These are phyloP conservation scores for Pterostichus niger DNA, from an alignment of 2,888 invertebrate genomes.

Conservation along the genomic window DNA sequence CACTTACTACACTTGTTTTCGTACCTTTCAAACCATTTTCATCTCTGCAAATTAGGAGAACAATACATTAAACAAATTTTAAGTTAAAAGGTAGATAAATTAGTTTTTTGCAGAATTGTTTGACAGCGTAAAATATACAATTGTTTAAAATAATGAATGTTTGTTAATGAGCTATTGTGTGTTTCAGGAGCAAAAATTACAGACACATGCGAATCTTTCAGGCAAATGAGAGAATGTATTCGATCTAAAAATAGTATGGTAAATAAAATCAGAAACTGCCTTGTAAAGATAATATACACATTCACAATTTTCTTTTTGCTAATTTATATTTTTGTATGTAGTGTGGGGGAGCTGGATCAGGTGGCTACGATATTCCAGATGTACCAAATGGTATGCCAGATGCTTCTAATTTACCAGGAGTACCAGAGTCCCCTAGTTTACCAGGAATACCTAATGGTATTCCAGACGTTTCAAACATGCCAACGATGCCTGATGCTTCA, in stretches of 20 bases:
- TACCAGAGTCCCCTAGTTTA: neutral
- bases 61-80: no score
- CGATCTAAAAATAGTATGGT: conserved; percentile 36
- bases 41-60: no score
- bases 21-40: no score
- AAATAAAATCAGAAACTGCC: conserved; percentile 41
- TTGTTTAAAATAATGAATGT: no score
- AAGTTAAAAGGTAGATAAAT: no score
- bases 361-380: neutral
- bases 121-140: no score
- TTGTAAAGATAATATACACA: neutral
- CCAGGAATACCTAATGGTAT: neutral
- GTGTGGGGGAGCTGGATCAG: conserved; percentile 2
- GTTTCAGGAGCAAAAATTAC: conserved; percentile 28
- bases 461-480: neutral
- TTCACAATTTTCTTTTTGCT: neutral
- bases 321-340: neutral
- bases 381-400: conserved; percentile 19
- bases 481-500: conserved; percentile 6
- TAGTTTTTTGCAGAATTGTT: no score
- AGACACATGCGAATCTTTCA: conserved; percentile 20
- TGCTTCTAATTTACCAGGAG: neutral
- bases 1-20: no score
- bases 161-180: no score
- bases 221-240: conserved; percentile 30